These are phyloP conservation scores for Opisthocomus hoazin DNA, from an alignment of 2,113 vertebrate species.

Conservation along the genomic window DNA sequence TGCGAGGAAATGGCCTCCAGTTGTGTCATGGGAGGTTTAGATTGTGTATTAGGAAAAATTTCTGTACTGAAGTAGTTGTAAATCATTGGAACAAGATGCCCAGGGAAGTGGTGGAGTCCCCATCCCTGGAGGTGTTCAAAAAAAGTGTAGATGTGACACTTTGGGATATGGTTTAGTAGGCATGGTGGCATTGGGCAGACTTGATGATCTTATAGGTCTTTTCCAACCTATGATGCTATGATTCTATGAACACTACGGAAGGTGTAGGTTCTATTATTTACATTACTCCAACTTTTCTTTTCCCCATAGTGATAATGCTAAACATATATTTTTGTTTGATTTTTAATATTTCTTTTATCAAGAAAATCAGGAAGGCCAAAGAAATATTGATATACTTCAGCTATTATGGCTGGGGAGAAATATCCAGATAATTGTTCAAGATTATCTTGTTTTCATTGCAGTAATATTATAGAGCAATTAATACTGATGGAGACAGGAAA, in stretches of 20 bases:
- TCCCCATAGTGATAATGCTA: neutral
- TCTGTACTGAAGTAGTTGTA: too few species aligned
- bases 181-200: too few species aligned
- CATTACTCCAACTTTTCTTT: neutral
- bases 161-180: too few species aligned
- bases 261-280: neutral
- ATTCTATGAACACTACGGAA: neutral
- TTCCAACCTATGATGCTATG: too few species aligned
- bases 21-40: too few species aligned
- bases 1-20: too few species aligned
- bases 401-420: rapidly evolving
- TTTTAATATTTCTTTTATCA: neutral
- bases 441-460: neutral
- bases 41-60: too few species aligned
- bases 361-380: neutral
- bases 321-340: neutral
- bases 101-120: too few species aligned
- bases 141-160: too few species aligned
- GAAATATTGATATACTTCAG: neutral
- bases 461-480: neutral
- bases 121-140: too few species aligned
- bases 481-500: neutral
- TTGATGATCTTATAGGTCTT: too few species aligned
- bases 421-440: neutral
- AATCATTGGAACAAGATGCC: too few species aligned